These are phyloP conservation scores for Parnassius glacialis DNA, from an alignment of 2,888 invertebrate genomes.

Conservation along the genomic window DNA sequence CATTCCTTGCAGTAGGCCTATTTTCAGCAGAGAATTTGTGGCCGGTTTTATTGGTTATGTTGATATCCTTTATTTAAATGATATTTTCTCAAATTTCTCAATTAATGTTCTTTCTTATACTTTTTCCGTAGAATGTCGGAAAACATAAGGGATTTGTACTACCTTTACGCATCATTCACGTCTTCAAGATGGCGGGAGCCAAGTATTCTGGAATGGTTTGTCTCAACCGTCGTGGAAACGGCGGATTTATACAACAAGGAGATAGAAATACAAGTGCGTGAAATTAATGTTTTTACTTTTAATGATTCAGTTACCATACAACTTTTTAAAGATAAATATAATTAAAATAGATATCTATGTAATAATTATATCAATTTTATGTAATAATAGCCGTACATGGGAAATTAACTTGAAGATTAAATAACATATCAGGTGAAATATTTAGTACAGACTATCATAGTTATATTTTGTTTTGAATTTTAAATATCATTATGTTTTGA, in stretches of 20 bases:
- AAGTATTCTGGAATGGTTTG: conserved; percentile 46
- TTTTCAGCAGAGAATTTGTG: too few species aligned
- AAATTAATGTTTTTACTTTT: neutral
- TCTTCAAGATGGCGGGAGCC: conserved; percentile 48
- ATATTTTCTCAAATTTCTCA: neutral
- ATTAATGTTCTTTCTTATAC: neutral
- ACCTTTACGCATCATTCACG: neutral
- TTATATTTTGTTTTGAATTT: too few species aligned
- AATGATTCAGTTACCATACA: neutral
- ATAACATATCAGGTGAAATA: neutral
- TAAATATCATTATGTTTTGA: too few species aligned
- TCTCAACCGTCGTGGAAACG: conserved; percentile 31
- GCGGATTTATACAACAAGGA: conserved; percentile 8
- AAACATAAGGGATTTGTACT: neutral
- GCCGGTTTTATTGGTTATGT: neutral
- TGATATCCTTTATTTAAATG: neutral
- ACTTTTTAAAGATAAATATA: neutral
- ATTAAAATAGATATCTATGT: neutral
- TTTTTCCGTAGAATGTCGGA: neutral
- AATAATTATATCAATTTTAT: neutral
- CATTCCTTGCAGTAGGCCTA: too few species aligned
- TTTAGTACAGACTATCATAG: too few species aligned
- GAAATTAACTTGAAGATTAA: neutral
- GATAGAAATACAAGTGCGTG: neutral
- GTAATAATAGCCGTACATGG: neutral